These are phyloP conservation scores for Chromis chromis DNA, from an alignment of 2,797 vertebrate genomes.

Conservation along the genomic window DNA sequence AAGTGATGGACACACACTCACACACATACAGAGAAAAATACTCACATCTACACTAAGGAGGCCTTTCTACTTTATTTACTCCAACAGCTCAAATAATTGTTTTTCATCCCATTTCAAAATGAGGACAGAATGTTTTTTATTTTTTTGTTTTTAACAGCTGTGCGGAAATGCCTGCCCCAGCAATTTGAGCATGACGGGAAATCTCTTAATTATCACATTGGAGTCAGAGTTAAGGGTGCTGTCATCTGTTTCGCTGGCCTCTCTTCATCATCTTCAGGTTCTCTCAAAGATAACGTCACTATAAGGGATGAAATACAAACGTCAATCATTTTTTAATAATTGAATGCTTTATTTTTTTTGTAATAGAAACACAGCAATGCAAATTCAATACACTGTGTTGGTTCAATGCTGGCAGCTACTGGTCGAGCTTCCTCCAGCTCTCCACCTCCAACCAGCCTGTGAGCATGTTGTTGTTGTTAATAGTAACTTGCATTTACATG, in stretches of 20 bases:
- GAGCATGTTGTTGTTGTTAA: not conserved
- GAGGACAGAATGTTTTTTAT: constrained; percentile 41
- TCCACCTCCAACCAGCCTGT: not conserved
- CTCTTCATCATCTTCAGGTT: constrained; percentile 14
- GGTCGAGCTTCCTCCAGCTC: not conserved
- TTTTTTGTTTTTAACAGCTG: constrained; percentile 53
- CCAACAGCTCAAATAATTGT: constrained; percentile 65
- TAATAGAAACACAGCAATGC: not conserved
- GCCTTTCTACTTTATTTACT: constrained; percentile 71
- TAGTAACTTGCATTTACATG: not conserved
- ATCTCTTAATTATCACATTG: constrained; percentile 36
- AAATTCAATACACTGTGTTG: not conserved
- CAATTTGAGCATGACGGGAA: constrained; percentile 16
- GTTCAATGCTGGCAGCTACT: not conserved
- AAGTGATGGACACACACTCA: constrained; percentile 46
- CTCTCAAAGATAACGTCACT: not conserved
- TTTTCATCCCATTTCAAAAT: constrained; percentile 54
- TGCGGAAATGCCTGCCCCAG: constrained; percentile 27
- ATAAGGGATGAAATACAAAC: not conserved
- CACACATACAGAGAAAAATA: constrained; percentile 19
- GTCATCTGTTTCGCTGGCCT: not conserved
- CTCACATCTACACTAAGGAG: constrained; percentile 31
- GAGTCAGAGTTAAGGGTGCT: constrained; percentile 28
- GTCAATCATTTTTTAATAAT: constrained; percentile 1
- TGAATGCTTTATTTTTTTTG: not conserved